A percentile compares a stretch with the other conserved stretches of the same genome.
Conservation (phyloP, 2,888 invertebrate genomes). For the Parasteatoda lunata region DNA sequence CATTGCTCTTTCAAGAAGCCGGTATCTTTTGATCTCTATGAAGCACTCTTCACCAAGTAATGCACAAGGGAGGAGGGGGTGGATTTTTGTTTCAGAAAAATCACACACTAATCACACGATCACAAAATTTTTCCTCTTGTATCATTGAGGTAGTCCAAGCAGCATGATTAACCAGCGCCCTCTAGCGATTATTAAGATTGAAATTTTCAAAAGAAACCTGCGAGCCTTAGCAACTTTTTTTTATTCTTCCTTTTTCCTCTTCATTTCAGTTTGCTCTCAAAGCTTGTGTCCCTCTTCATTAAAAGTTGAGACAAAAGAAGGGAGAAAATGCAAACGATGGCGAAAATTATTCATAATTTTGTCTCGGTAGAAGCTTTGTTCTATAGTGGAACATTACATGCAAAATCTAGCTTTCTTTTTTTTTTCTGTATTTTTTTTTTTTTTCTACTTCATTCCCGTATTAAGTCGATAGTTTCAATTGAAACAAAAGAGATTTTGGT, state of each 20-base stretch:
- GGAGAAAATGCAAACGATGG: constrained; percentile 40
- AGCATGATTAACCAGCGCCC: constrained; percentile 44
- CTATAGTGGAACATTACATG: constrained; percentile 10
- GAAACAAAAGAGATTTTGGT: constrained; percentile 19
- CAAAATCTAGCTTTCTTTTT: not conserved
- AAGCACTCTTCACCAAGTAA: constrained; percentile 29
- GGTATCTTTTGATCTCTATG: constrained; percentile 53
- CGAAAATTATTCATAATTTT: constrained; percentile 57
- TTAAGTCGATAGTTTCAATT: constrained; percentile 17
- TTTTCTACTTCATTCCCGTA: constrained; percentile 7
- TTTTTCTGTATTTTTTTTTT: constrained; percentile 15
- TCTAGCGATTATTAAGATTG: constrained; percentile 53
- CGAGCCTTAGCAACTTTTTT: constrained; percentile 53
- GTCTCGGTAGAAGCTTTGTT: constrained; percentile 24
- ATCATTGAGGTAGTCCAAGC: constrained; percentile 26
- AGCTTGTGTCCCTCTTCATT: constrained; percentile 39
- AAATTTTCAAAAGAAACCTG: constrained; percentile 52
- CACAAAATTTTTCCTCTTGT: constrained; percentile 30
- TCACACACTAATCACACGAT: constrained; percentile 39
- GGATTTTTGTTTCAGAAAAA: constrained; percentile 35
- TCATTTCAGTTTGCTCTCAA: not conserved
- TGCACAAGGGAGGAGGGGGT: not conserved
- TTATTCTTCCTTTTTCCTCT: not conserved
- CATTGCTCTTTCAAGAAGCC: constrained; percentile 19
- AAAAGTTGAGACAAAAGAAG: constrained; percentile 48